phyloP scores from a whole-genome alignment of 2,797 vertebrate genomes.

The Enteromius treurensis region DNA sequence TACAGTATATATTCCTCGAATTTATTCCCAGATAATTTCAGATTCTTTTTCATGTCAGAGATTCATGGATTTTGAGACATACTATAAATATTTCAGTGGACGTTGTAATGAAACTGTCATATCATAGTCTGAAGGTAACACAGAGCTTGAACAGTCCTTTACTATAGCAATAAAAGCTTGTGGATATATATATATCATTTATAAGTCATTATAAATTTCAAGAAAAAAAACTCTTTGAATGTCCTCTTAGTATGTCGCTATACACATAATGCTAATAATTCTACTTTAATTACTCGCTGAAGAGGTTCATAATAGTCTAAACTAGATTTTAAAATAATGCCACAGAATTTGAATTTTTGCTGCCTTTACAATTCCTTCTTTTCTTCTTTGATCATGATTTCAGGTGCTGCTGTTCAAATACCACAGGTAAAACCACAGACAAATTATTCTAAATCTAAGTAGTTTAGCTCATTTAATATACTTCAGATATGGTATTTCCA shows the following conservation, averaged over 20 bases:
- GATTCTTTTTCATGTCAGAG: conserved; percentile 12
- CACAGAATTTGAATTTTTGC: neutral
- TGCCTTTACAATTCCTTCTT: neutral
- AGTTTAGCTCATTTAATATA: neutral
- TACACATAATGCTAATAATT: neutral
- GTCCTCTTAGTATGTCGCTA: too few species aligned
- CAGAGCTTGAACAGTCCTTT: neutral
- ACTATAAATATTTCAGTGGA: neutral
- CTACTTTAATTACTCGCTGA: neutral
- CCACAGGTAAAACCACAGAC: conserved; percentile 2
- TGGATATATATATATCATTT: too few species aligned
- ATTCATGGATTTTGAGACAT: conserved; percentile 1
- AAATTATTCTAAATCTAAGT: neutral
- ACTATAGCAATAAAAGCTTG: neutral
- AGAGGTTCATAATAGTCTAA: neutral
- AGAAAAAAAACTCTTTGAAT: neutral
- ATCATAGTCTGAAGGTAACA: neutral
- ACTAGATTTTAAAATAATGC: neutral
- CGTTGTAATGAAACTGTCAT: conserved; percentile 8
- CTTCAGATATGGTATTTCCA: neutral
- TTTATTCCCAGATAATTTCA: neutral
- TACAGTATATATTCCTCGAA: neutral
- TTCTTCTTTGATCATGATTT: conserved; percentile 77
- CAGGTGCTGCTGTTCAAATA: conserved; percentile 79
- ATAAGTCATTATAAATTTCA: neutral